Conservation (phyloP, 2,797 vertebrate species). For the Myotis pilosus region DNA sequence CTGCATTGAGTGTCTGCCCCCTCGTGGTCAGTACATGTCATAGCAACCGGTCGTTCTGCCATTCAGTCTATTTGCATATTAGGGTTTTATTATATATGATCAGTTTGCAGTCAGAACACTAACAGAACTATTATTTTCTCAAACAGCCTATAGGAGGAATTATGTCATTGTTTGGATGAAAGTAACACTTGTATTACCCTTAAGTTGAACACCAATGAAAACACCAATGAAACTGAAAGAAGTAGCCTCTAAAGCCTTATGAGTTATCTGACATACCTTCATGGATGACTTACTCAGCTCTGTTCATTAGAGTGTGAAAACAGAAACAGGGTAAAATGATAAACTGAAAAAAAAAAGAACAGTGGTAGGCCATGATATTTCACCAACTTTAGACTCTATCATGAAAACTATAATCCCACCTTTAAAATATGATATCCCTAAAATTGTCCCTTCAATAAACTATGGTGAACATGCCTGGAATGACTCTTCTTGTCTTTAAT, state of each 20-base stretch:
- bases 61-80: no score
- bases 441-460: background rate
- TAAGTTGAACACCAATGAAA: background rate
- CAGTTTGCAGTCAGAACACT: background rate
- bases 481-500: background rate
- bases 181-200: background rate
- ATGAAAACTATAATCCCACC: background rate
- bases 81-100: background rate
- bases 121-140: background rate
- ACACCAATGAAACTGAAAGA: background rate
- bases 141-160: constrained; percentile 11
- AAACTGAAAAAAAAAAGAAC: background rate
- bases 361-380: background rate
- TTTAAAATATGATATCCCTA: background rate
- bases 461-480: background rate
- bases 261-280: background rate
- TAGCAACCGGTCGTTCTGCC: no score
- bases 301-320: background rate
- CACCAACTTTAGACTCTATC: background rate
- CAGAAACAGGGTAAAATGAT: background rate
- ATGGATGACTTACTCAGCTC: background rate
- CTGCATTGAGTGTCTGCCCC: no score
- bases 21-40: no score
- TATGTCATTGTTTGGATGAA: background rate
- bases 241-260: background rate